These are phyloP conservation scores for Luehdorfia chinensis DNA, from an alignment of 1,140 invertebrate species.

Conservation along the genomic window DNA sequence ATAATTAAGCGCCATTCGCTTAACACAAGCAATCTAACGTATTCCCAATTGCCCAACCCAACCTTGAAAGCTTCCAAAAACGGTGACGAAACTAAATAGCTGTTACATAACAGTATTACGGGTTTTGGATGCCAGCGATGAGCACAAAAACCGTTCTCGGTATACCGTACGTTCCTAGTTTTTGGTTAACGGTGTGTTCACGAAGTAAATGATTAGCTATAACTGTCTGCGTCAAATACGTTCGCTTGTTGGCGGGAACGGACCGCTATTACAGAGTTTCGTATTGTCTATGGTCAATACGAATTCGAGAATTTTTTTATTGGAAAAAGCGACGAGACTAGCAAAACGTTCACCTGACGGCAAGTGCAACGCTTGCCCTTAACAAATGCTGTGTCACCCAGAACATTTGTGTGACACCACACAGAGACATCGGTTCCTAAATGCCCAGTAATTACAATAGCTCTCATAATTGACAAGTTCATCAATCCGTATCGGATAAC, in stretches of 20 bases:
- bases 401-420: too few relatives aligned
- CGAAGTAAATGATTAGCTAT: slow-evolving; percentile 66
- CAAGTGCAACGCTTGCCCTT: too few relatives aligned
- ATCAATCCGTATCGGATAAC: too few relatives aligned
- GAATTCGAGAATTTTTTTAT: too few relatives aligned
- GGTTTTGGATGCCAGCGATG: slow-evolving; percentile 52
- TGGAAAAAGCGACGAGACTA: too few relatives aligned
- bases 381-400: too few relatives aligned
- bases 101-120: slow-evolving; percentile 70
- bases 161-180: slow-evolving; percentile 69
- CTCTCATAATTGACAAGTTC: too few relatives aligned
- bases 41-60: slow-evolving; percentile 40
- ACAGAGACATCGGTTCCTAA: too few relatives aligned
- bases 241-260: slow-evolving; percentile 15
- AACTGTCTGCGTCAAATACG: slow-evolving; percentile 48
- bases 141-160: slow-evolving; percentile 55
- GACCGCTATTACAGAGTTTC: slow-evolving; percentile 5
- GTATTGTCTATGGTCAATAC: slow-evolving; percentile 11
- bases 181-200: slow-evolving; percentile 59
- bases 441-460: too few relatives aligned
- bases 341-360: too few relatives aligned
- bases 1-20: neutral
- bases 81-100: slow-evolving; percentile 58
- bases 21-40: slow-evolving; percentile 5
- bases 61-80: slow-evolving; percentile 42